A percentile compares a stretch with the other conserved stretches of the same genome.
These are phyloP conservation scores for Nephila pilipes DNA, from an alignment of 1,140 invertebrate genomes.

Conservation along the genomic window DNA sequence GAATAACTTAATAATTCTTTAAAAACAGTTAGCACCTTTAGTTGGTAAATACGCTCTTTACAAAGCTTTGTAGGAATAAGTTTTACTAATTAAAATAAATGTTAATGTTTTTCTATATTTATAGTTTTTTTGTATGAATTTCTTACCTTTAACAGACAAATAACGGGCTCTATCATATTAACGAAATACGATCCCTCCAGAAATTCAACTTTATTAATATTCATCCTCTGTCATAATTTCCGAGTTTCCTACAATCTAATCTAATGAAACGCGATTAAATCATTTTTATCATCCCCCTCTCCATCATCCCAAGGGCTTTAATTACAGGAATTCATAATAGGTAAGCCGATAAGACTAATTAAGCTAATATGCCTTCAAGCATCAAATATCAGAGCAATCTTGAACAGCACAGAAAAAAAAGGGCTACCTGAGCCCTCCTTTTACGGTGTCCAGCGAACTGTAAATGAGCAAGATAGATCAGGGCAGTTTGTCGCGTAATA, in stretches of 20 bases:
- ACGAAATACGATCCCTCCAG: no score
- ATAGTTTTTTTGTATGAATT: no score
- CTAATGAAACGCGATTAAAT: background rate
- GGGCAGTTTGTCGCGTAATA: slow-evolving; percentile 45
- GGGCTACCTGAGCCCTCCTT: slow-evolving; percentile 41
- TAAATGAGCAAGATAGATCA: slow-evolving; percentile 53
- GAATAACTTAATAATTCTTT: no score
- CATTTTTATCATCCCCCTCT: background rate
- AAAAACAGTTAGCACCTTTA: no score
- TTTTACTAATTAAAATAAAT: no score
- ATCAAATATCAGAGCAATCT: background rate
- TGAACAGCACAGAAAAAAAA: background rate
- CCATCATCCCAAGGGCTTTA: background rate
- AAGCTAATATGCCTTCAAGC: slow-evolving; percentile 16
- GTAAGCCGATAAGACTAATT: background rate
- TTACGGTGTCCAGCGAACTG: slow-evolving; percentile 41
- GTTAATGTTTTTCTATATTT: no score
- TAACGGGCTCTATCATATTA: no score
- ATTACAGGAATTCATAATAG: slow-evolving; percentile 25
- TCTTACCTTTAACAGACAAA: no score
- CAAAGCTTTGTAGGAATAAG: no score
- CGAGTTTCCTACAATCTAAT: background rate
- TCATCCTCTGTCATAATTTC: no score
- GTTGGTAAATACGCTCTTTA: no score
- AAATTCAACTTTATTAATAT: no score